Evolutionary conservation across 2,797 vertebrate genomes (phyloP).

Genomic region (Alca torda): DNA sequence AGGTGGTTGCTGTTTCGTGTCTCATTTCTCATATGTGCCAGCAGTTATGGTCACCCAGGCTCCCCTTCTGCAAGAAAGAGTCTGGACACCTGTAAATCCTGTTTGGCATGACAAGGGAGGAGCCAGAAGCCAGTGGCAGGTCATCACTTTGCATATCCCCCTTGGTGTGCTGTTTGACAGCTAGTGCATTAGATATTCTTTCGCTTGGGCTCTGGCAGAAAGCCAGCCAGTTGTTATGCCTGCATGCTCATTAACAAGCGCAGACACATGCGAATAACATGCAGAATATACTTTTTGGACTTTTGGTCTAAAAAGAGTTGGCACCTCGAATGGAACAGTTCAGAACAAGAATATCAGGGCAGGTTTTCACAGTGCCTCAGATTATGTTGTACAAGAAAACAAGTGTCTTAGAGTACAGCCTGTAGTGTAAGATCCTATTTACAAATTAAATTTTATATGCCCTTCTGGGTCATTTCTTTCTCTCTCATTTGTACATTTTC

Average conservation of each 20-base stretch:
- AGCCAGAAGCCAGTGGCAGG: not conserved
- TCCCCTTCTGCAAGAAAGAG: not conserved
- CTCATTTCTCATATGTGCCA: not conserved
- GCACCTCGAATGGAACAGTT: not conserved
- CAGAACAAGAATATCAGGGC: not conserved
- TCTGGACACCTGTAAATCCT: not conserved
- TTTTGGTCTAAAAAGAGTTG: not conserved
- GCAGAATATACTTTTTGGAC: not conserved
- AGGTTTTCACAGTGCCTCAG: not conserved
- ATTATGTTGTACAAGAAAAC: not conserved
- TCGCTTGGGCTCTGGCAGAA: not conserved
- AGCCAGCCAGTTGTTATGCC: not conserved
- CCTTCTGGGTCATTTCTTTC: conserved; percentile 34
- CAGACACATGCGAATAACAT: not conserved
- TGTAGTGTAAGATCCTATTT: not conserved
- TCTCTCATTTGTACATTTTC: conserved; percentile 31
- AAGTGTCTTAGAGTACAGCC: not conserved
- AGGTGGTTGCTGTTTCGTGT: not conserved
- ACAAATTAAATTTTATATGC: conserved; percentile 30
- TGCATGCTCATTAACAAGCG: not conserved
- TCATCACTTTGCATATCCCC: not conserved
- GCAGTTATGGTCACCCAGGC: not conserved
- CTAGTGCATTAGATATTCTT: not conserved
- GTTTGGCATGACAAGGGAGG: not conserved
- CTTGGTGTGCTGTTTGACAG: not conserved